Percentiles rank a stretch among this genome's conserved stretches.
These are phyloP conservation scores for Corythornis vintsioides DNA, from an alignment of 2,113 vertebrate genomes.

Conservation along the genomic window DNA sequence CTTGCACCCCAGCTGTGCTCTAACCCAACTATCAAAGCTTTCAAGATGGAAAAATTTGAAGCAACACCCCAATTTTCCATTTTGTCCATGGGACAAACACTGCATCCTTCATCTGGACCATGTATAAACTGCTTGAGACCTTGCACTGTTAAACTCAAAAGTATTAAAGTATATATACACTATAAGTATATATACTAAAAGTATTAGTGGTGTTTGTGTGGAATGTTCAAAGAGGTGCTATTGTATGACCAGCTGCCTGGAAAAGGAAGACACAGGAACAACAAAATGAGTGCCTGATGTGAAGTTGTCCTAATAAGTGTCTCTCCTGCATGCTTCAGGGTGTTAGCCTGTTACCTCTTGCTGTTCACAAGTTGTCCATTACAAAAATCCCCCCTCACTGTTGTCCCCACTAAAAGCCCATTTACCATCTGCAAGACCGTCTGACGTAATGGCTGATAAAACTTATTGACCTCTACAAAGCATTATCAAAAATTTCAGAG, in stretches of 20 bases:
- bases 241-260: background rate
- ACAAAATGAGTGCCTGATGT: background rate
- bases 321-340: accelerated
- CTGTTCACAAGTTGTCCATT: background rate
- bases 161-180: too few species aligned
- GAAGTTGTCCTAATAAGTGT: background rate
- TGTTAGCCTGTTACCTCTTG: background rate
- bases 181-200: too few species aligned
- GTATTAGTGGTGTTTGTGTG: background rate
- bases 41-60: background rate
- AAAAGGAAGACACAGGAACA: background rate
- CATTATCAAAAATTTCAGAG: background rate
- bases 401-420: background rate
- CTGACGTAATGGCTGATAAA: background rate
- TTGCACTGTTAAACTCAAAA: background rate
- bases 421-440: background rate
- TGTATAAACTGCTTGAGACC: background rate
- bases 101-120: background rate
- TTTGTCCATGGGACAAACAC: background rate
- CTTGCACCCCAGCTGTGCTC: accelerated
- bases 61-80: background rate
- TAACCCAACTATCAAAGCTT: background rate
- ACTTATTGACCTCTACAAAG: background rate
- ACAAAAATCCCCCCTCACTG: background rate
- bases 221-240: background rate